Evolutionary conservation across 2,113 vertebrate species (phyloP).

Genomic region (Corapipo altera): DNA sequence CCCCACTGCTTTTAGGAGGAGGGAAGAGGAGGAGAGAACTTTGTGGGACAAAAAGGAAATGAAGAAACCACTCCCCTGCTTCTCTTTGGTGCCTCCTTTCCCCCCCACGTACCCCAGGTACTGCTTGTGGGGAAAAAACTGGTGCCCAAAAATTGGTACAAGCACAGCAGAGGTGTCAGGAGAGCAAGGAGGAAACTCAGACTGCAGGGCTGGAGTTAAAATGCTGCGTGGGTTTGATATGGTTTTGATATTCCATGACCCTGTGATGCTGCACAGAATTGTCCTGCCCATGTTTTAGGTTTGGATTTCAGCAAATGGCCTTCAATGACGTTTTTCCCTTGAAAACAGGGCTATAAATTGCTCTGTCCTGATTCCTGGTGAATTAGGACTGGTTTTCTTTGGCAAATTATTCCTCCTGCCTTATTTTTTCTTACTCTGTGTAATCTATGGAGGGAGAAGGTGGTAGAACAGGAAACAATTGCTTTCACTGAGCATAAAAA

Average conservation of each 20-base stretch:
- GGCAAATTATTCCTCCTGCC: neutral
- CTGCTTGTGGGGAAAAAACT: rapidly evolving
- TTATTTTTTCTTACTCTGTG: too few relatives aligned
- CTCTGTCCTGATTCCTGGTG: neutral
- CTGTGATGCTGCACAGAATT: rapidly evolving
- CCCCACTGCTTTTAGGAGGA: neutral
- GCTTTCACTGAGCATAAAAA: neutral
- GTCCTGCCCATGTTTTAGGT: rapidly evolving
- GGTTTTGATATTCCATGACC: rapidly evolving
- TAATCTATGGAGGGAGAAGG: neutral
- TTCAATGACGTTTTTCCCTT: neutral
- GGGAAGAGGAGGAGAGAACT: neutral
- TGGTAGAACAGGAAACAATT: neutral
- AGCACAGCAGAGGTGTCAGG: neutral
- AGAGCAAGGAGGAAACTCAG: rapidly evolving
- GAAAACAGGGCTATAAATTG: neutral
- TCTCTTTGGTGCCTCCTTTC: neutral
- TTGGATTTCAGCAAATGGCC: neutral
- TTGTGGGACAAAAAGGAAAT: neutral
- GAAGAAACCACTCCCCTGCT: neutral
- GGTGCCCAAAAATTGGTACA: neutral
- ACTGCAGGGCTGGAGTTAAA: neutral
- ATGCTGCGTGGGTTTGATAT: neutral
- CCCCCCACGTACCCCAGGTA: rapidly evolving
- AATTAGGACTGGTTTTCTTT: neutral